Base-by-base conservation (phyloP, 1,140 invertebrate genomes). In the Sesamia nonagrioides region DNA sequence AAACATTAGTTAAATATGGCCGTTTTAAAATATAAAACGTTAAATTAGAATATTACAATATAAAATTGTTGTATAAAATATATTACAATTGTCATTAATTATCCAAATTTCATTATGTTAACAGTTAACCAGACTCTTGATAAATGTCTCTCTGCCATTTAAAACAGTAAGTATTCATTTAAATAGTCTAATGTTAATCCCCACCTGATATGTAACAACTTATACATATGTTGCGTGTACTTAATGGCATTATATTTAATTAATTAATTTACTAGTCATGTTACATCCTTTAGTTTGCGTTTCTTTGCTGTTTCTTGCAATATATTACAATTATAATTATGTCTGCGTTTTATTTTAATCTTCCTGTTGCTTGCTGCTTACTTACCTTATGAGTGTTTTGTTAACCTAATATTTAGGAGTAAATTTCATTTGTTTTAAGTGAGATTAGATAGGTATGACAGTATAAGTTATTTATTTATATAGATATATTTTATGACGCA, bases 231-330 rank as follows among this genome's bases (percentile, higher is more conserved):
- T 68, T 48, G n/a, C 27, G 42, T 54, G 68, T 71, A 71, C 48
- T 54, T 54, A 54, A 54, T 18, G 9, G 33, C 17, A 35, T 54
- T 72, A 40, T 72, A 35, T 72, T 72, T 54, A 72, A 37, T 37
- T 72, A 54, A 54, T 40, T 63, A 40, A 40, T 63, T 63, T 7
- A 63, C 48, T 72, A 72, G 69, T 72, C 69, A 72, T 72, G 69
- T 54, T 54, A 54, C 48, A 37, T 72, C 33, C 50, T 72, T 21
- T 54, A 52, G 27, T 56, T 18, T 72, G 50, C 33, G 33, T 35
- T 54, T 33, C n/a, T 50, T 56, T 56, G 33, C 18, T 5, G 35
- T 63, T 63, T 52, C 35, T 37, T 72, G 33, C 15, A 50, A 72
- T 72, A 37, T 40, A 72, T 6, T 21, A 56, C 4, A 18, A 72